Conservation (phyloP, 2,888 invertebrate genomes). For the Zootermopsis nevadensis region DNA sequence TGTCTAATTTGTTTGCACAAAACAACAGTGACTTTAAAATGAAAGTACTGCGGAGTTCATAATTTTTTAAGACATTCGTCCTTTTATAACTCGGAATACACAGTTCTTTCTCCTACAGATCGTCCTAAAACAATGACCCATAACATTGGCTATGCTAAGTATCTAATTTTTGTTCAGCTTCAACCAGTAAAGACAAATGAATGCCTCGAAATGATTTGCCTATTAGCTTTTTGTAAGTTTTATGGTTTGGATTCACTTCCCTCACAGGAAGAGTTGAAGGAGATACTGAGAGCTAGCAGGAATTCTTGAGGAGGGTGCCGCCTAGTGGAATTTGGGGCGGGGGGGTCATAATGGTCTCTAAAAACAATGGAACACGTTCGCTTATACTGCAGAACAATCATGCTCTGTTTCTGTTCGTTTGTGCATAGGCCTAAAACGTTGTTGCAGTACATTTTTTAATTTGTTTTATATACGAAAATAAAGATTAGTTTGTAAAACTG, state of each 20-base stretch:
- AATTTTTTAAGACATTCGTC: no score
- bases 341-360: not conserved
- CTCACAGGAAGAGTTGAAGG: constrained; percentile 3
- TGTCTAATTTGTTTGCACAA: not conserved
- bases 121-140: no score
- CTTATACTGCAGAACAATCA: constrained; percentile 26
- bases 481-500: no score
- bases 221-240: not conserved
- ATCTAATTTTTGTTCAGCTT: not conserved
- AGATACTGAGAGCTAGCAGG: constrained; percentile 4
- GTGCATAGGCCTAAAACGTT: no score
- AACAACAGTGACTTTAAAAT: not conserved
- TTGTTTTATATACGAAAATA: no score
- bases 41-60: not conserved
- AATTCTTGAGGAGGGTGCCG: constrained; percentile 20
- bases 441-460: no score
- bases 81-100: not conserved
- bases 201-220: not conserved
- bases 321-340: no score
- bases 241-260: not conserved
- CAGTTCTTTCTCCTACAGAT: not conserved
- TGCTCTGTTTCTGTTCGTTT: not conserved
- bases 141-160: not conserved
- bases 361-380: constrained; percentile 7
- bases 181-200: not conserved